Percentiles rank a stretch among this genome's conserved stretches.
Conservation (phyloP, 2,113 vertebrate genomes). For the Amia ocellicauda region DNA sequence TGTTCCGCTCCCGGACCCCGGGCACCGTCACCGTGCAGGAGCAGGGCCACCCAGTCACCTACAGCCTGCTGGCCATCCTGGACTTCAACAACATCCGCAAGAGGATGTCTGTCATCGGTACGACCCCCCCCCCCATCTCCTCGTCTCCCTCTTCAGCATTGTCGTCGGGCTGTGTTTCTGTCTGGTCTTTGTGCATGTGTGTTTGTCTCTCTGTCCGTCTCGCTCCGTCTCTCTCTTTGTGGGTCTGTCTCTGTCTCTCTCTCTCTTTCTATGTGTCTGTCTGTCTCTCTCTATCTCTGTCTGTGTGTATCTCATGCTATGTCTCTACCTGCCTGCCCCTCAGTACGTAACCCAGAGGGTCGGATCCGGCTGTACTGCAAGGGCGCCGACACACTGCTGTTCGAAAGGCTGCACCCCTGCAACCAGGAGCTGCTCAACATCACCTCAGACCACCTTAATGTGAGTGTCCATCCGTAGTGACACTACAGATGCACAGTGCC, state of each 20-base stretch:
- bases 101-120: constrained; percentile 91
- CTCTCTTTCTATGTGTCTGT: not conserved
- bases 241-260: constrained; percentile 3
- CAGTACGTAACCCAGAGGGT: constrained; percentile 85
- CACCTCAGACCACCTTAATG: constrained; percentile 88
- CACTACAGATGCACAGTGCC: no score
- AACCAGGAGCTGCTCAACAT: constrained; percentile 72
- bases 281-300: not conserved
- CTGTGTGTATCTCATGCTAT: not conserved
- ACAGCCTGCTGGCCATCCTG: constrained; percentile 86
- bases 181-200: not conserved
- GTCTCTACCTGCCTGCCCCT: constrained; percentile 16
- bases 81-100: constrained; percentile 95
- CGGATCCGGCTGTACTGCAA: constrained; percentile 92
- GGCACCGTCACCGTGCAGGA: constrained; percentile 82
- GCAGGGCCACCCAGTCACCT: constrained; percentile 75
- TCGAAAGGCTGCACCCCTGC: constrained; percentile 75
- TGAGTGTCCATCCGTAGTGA: constrained; percentile 52
- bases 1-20: constrained; percentile 84
- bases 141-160: not conserved
- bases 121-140: constrained; percentile 17
- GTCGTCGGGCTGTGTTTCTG: no score
- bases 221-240: not conserved
- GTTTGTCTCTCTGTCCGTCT: constrained; percentile 6
- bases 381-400: constrained; percentile 85